Evolutionary conservation across 2,113 vertebrate species (phyloP).

Genomic region (Todiramphus chloris): DNA sequence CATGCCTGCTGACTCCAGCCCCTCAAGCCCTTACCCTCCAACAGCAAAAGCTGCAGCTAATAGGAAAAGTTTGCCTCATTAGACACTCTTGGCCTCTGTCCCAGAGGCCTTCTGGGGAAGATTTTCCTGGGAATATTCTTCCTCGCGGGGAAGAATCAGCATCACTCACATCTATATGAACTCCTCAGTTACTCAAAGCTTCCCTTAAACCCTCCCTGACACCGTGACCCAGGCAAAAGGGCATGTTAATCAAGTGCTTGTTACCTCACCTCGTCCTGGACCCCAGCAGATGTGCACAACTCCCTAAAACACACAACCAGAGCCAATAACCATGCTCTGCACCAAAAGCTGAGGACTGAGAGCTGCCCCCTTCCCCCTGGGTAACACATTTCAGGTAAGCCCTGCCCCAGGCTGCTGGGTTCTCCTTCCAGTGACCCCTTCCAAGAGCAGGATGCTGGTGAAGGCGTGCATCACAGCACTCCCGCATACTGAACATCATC

Average conservation of each 20-base stretch:
- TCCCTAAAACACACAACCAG: neutral
- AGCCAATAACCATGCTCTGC: neutral
- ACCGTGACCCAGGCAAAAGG: neutral
- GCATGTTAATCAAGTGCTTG: neutral
- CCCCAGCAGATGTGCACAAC: neutral
- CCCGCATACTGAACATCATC: neutral
- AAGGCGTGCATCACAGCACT: neutral
- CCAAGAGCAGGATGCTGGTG: neutral
- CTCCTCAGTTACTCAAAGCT: neutral
- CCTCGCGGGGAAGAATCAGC: neutral
- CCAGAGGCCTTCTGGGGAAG: conserved; percentile 18
- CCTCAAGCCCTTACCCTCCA: neutral
- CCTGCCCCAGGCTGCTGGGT: neutral
- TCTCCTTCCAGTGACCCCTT: neutral
- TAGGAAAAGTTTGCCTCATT: conserved; percentile 12
- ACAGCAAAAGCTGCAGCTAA: neutral
- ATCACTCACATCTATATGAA: neutral
- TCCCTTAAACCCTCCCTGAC: neutral
- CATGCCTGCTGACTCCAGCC: neutral
- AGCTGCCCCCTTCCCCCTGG: accelerated
- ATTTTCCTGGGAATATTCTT: conserved; percentile 10
- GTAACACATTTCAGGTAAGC: too few relatives aligned
- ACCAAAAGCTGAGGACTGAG: neutral
- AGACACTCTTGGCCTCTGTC: neutral
- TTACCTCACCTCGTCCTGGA: neutral